Evolutionary conservation across 2,888 invertebrate genomes (phyloP), one percentile per base, ranked within the genome.

Genomic region (Chloroclysta siterata): DNA sequence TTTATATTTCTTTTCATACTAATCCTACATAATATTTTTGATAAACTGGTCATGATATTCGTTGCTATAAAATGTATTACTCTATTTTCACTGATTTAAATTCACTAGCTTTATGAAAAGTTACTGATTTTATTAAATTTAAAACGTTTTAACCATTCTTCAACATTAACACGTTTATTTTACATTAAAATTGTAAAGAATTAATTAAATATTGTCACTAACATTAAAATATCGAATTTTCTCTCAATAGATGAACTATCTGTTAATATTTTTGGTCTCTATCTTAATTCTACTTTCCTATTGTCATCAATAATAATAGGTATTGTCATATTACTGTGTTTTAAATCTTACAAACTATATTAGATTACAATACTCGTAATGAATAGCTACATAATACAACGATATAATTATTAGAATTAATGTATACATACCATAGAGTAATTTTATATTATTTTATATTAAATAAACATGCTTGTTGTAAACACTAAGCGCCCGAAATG

Each of bases 251-350:
- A 51, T 47, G 29, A 60, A 58, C 44, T 57, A 54, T 48, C 63
- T 66, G 59, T 69, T 72, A 69, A 65, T 72, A 70, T 75, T 75
- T 72, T 84, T 88, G 85, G 88, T 88, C 88, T 83, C 80, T 84
- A 83, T 78, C 70, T 81, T 82, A 81, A n/a, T 29, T 56, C 68
- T 36, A 63, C 75, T 81, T 81, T 69, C 50, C 75, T 87, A 87
- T 87, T 85, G 83, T 87, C 81, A 72, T 14, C 33, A 15, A 15
- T 81, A 78, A 80, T 74, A 76, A 22, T 42, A 46, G 69, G 73
- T 85, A 87, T 84, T 85, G 83, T 87, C 84, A 80, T 75, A 75
- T 39, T 29, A 15, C 36, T 54, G 46, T 7, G 56, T 11, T 41
- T 28, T 51, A 46, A 53, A 50, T 39, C 28, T 58, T 80, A 80